Base-by-base conservation (phyloP, 2,888 invertebrate species). In the Xestia ashworthii region DNA sequence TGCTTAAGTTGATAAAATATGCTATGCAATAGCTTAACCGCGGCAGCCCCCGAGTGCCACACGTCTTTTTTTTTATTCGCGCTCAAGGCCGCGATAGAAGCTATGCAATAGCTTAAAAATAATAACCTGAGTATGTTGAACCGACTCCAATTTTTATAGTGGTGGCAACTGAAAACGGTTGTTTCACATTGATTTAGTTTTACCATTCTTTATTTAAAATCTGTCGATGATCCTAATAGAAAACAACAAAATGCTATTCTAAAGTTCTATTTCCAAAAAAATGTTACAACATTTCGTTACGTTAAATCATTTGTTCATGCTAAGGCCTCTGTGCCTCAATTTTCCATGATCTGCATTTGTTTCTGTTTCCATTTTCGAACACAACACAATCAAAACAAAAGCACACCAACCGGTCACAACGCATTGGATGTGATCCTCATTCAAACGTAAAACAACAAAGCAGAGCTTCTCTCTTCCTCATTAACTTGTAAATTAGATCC, bases 401-500 rank as follows among this genome's bases (percentile, higher is more conserved):
- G 38, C 53, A 76, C 46, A 41, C 50, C 38, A 38, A 58, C 48
- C 62, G 58, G 22, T 19, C 38, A 16, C 74, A 68, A 38, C 8
- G 25, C 50, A 62, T 11, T 53, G 14, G 53, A 12, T 67, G 70
- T 71, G 48, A 50, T 55, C 71, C 48, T 38, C 38, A 62, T 78
- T 67, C 68, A 82, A 58, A 78, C 46, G 50, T 55, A 71, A 71
- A 74, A 65, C 81, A 82, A 79, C 82, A 78, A 62, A 65, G 74
- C 82, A 68, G 22, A 60, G 74, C 53, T 53, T 74, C 68, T 22
- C 82, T 69, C 53, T 69, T 55, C 64, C 82, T 82, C 79, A 82
- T 82, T 82, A 82, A 68, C 75, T 82, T 82, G 82, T 80, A 76
- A 82, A 82, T 82, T 75, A 75, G 82, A 75, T 69, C 60, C 68